Evolutionary conservation across 2,888 invertebrate genomes (phyloP), one percentile per base, ranked within the genome.

Genomic region (Philereme vetulata): DNA sequence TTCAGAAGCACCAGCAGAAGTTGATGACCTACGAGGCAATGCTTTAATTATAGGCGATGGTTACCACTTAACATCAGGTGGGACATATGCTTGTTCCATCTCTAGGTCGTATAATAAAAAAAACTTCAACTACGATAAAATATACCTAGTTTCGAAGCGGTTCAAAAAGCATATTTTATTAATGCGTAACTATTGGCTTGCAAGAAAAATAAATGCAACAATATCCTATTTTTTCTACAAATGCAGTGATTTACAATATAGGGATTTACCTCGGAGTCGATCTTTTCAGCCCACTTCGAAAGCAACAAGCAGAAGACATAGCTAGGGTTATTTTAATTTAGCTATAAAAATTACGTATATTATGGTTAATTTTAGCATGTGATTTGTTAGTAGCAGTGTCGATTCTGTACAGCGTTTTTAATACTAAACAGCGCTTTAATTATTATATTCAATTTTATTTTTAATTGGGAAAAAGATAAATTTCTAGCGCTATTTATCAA

Each of bases 271-370:
- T 92, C 81, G 88, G 80, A 65, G 86, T 85, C 60, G 89, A 88
- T 76, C 90, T 79, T 88, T 90, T 91, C 87, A 92, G 89, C 81
- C 90, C 92, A 81, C 92, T 92, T 88, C 81, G 74, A 72, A 89
- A 90, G 90, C 89, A 79, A 85, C 75, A 91, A 88, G 88, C 89
- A 88, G 77, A 89, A 86, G 77, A 83, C 72, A 77, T 72, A 47
- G 72, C 88, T 85, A 81, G 81, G 74, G 75, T 76, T 67, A 60
- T 72, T 73, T 58, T 40, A 32, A 43, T 34, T 36, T 38, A 55
- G 44, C 35, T 10, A 8, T 38, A 38, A 38, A 6, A 38, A 38
- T 1, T 5, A 6, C 38, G 8, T 7, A 38, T 8, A 6, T 8
- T 38, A 38, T 8, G 38, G 8, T 38, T 5, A 6, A 4, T 8